A percentile compares a stretch with the other conserved stretches of the same genome.
These are phyloP conservation scores for Gobius niger DNA, from an alignment of 2,113 vertebrate genomes.

Conservation along the genomic window DNA sequence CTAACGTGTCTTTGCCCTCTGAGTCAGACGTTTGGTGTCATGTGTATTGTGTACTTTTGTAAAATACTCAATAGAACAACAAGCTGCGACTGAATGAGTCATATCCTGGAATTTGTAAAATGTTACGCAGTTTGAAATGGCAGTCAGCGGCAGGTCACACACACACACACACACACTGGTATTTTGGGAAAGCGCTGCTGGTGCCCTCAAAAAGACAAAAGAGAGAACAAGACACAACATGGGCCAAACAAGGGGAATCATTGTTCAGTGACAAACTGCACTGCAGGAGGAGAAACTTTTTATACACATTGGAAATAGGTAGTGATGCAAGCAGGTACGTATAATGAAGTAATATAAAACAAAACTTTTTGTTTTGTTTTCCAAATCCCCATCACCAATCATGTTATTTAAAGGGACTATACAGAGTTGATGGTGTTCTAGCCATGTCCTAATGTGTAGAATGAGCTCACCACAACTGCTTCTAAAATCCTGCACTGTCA, in stretches of 20 bases:
- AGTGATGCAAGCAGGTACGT: not conserved
- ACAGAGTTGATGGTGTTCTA: too few relatives aligned
- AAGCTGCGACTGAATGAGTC: constrained; percentile 22
- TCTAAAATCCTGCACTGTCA: too few relatives aligned
- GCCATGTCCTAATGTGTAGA: too few relatives aligned
- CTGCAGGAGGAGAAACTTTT: not conserved
- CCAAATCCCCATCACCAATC: too few relatives aligned
- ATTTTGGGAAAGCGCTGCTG: constrained; percentile 14
- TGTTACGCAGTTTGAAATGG: constrained; percentile 18
- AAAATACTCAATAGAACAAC: constrained; percentile 3
- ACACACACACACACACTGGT: not conserved
- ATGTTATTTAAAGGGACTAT: too few relatives aligned
- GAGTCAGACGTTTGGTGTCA: not conserved
- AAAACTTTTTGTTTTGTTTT: too few relatives aligned
- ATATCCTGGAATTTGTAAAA: constrained; percentile 24
- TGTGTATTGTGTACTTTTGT: not conserved
- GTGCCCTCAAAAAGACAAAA: not conserved
- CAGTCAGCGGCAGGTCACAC: not conserved
- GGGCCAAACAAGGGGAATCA: not conserved
- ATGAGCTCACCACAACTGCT: too few relatives aligned
- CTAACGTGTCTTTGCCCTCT: constrained; percentile 15
- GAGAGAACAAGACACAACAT: not conserved
- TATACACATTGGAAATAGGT: not conserved
- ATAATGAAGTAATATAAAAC: not conserved
- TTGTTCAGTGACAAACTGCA: not conserved